Conservation (phyloP, 2,113 vertebrate species). For the Mellivora capensis region DNA sequence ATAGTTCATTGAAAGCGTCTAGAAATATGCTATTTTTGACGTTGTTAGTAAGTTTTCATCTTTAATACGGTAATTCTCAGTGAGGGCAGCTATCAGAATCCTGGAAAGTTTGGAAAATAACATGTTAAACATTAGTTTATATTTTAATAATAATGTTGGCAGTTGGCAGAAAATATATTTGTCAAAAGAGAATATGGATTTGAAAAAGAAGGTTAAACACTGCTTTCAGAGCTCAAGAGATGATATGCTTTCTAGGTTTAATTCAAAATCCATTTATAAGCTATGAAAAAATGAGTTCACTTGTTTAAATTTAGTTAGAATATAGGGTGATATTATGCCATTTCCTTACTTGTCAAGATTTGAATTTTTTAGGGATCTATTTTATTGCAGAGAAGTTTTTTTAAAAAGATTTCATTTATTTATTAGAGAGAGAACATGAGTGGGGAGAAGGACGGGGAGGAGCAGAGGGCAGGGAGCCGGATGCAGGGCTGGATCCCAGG, state of each 20-base stretch:
- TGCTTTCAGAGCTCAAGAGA: constrained; percentile 8
- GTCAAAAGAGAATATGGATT: constrained; percentile 7
- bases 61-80: neutral
- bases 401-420: neutral
- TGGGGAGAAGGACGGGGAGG: neutral
- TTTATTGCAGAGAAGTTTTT: neutral
- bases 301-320: neutral
- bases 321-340: neutral
- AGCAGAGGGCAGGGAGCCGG: neutral
- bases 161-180: neutral
- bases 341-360: constrained; percentile 9
- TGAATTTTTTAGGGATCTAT: neutral
- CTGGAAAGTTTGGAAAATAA: constrained; percentile 25
- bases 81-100: neutral
- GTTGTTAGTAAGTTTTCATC: neutral
- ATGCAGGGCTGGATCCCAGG: neutral
- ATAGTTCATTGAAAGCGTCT: constrained; percentile 2
- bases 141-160: neutral
- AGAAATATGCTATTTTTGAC: neutral
- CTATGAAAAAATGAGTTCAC: neutral
- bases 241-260: neutral
- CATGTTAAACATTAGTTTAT: neutral
- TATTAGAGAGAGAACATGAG: neutral
- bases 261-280: neutral
- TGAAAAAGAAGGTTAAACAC: neutral